Conservation (phyloP, 1,140 invertebrate species). For the Diplogasteroides magnus region DNA sequence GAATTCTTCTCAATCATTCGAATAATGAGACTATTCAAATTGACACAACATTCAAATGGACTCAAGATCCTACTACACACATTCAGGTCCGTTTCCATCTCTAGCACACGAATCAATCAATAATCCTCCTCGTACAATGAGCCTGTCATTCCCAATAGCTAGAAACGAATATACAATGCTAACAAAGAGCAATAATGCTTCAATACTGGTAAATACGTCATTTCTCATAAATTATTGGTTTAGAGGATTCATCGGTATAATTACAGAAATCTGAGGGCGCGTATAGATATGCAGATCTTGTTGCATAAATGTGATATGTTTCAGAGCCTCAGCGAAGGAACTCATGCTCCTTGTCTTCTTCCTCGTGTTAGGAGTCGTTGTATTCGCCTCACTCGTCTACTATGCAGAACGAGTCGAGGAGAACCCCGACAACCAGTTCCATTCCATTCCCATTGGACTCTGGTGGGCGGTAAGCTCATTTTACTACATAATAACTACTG, state of each 20-base stretch:
- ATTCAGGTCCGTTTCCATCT: constrained; percentile 64
- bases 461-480: constrained; percentile 60
- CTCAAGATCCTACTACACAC: constrained; percentile 96
- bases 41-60: constrained; percentile 92
- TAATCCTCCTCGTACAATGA: no score
- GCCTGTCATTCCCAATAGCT: background rate
- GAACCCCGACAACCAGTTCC: constrained; percentile 50
- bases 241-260: background rate
- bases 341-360: constrained; percentile 87
- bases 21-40: constrained; percentile 93
- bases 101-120: no score
- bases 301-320: constrained; percentile 57
- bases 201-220: background rate
- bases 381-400: constrained; percentile 92
- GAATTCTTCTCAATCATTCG: constrained; percentile 99
- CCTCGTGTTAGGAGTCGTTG: constrained; percentile 85
- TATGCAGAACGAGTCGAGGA: constrained; percentile 80
- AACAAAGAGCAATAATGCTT: background rate
- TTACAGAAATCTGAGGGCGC: background rate
- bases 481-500: constrained; percentile 7
- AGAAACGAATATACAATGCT: background rate
- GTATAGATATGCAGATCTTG: constrained; percentile 21
- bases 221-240: background rate
- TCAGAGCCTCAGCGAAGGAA: constrained; percentile 94
- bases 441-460: constrained; percentile 56